phyloP scores from a whole-genome alignment of 2,113 vertebrate genomes.

The Todiramphus chloris region DNA sequence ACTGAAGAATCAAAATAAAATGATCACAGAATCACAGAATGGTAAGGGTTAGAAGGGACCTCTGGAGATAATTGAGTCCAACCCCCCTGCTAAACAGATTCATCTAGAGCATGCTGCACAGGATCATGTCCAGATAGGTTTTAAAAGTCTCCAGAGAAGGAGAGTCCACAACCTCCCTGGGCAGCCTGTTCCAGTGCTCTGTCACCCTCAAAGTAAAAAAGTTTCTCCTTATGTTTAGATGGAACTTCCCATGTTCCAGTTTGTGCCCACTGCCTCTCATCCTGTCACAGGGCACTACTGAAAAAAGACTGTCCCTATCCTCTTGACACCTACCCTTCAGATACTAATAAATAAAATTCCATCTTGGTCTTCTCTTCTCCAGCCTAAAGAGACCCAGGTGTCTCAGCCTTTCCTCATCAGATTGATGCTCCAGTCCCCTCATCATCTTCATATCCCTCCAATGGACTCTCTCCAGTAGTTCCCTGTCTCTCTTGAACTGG shows the following conservation, averaged over 20 bases:
- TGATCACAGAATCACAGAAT: too few relatives aligned
- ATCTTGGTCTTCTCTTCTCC: background rate
- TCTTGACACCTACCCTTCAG: background rate
- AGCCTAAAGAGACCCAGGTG: background rate
- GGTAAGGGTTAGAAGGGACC: too few relatives aligned
- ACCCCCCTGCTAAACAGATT: background rate
- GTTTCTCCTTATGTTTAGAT: background rate
- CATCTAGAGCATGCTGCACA: background rate
- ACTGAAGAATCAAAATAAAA: too few relatives aligned
- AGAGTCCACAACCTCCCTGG: background rate
- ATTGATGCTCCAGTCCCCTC: background rate
- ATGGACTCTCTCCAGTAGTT: background rate
- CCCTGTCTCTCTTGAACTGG: background rate
- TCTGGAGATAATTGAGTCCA: background rate
- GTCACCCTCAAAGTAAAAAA: background rate
- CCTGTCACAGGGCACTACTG: background rate
- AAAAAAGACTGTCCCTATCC: background rate
- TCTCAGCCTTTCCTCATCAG: background rate
- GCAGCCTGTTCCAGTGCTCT: background rate
- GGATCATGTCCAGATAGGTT: background rate
- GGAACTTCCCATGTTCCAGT: background rate
- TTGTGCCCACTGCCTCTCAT: background rate
- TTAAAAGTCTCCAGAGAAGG: background rate
- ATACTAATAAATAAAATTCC: background rate
- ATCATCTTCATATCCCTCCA: background rate